Base-by-base conservation (phyloP, 2,113 vertebrate genomes). In the Marcusenius ussheri region DNA sequence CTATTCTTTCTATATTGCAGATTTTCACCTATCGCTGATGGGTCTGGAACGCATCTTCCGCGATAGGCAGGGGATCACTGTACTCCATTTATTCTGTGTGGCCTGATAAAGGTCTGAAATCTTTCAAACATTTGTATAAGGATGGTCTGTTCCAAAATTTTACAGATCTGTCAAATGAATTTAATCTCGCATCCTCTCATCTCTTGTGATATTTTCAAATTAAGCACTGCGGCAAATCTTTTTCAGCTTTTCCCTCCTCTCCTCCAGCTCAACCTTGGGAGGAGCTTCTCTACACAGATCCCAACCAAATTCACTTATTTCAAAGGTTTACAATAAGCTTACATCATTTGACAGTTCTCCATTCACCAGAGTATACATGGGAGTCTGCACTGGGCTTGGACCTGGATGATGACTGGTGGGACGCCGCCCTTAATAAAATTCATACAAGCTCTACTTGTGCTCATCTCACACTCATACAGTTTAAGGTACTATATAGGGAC, bases 111-210 rank as follows among this genome's bases (percentile, higher is more conserved):
- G 27, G 49, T 24, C 24, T 87, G 49, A 87, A 51, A 53, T 50
- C 17, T 86, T 91, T 90, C 8, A 80, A 35, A 85, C 87, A 80
- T 39, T 42, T 90, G 0, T 58, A 89, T 24, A 91, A 90, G 50
- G 83, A 83, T 80, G 21, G 50, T 77, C 27, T 15, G 7, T 90
- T 90, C 35, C 51, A 10, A 74, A 89, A 50, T 35, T 90, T 50
- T 83, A 49, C 88, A 4, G 19, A 62, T 27, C 1, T 90, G 27
- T 88, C 85, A 21, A 17, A 17, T 45, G 70, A 90, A 39, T 90
- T 66, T 49, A 19, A 87, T 21, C 58, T 83, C 10, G 42, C 91
- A 17, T 2, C 17, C 35, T 89, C 89, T 7, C 89, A 88, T 51
- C 5, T 86, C 10, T 74, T 90, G 31, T 15, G 35, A 11, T 88